A percentile compares a stretch with the other conserved stretches of the same genome.
These are phyloP conservation scores for Megaceryle torquata DNA, from an alignment of 2,113 vertebrate species.

Conservation along the genomic window DNA sequence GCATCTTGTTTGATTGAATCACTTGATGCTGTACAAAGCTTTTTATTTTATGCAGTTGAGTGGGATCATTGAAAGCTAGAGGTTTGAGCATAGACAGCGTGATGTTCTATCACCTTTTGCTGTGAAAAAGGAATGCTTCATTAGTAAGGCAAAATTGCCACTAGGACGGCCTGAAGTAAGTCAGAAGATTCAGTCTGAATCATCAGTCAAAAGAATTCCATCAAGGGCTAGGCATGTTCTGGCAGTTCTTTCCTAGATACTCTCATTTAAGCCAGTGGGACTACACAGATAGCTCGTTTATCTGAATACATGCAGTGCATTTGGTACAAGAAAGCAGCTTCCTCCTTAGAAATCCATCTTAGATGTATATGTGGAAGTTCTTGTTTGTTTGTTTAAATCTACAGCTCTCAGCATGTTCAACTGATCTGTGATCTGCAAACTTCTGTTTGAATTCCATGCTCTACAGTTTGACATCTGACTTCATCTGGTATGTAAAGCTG, in stretches of 20 bases:
- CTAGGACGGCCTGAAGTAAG: background rate
- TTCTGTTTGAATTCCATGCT: background rate
- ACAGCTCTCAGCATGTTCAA: background rate
- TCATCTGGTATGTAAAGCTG: background rate
- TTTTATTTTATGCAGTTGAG: background rate
- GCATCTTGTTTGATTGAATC: background rate
- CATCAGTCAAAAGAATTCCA: background rate
- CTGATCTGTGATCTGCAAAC: background rate
- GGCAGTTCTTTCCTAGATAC: background rate
- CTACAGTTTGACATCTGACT: background rate
- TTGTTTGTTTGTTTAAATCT: background rate
- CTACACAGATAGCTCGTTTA: background rate
- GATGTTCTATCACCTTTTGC: background rate
- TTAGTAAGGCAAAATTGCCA: background rate
- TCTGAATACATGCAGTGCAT: background rate
- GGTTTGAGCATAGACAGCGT: background rate
- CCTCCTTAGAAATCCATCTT: background rate
- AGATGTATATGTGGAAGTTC: background rate
- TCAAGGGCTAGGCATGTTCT: background rate
- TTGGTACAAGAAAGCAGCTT: background rate
- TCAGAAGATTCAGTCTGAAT: background rate
- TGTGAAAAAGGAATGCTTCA: background rate
- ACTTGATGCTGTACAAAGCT: background rate
- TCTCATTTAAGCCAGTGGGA: background rate
- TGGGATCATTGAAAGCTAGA: background rate